Evolutionary conservation across 2,113 vertebrate genomes (phyloP).

Genomic region (Catharus minimus): DNA sequence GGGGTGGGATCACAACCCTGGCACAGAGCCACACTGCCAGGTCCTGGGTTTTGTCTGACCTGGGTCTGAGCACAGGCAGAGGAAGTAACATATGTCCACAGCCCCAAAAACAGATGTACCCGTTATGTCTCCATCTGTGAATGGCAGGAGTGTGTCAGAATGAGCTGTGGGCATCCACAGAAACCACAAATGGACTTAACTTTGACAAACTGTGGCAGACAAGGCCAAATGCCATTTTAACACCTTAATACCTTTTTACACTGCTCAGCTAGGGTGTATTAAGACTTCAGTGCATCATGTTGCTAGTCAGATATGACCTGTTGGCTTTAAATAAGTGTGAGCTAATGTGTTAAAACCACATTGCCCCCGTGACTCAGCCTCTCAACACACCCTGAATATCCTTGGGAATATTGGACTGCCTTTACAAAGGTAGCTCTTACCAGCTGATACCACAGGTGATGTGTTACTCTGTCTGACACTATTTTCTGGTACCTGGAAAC

Average conservation of each 20-base stretch:
- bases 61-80: accelerated
- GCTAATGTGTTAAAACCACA: neutral
- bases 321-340: neutral
- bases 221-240: neutral
- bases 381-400: neutral
- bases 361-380: neutral
- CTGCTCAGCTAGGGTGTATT: neutral
- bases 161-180: neutral
- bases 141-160: neutral
- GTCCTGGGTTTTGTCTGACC: neutral
- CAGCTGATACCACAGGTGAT: neutral
- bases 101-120: neutral
- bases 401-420: neutral
- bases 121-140: neutral
- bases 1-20: neutral
- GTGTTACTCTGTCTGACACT: neutral
- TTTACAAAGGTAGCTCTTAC: neutral
- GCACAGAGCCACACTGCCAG: accelerated
- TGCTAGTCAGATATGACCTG: neutral
- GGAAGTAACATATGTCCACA: neutral
- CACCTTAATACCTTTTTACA: neutral
- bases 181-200: neutral
- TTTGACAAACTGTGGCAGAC: neutral
- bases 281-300: neutral
- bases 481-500: neutral